Evolutionary conservation across 2,113 vertebrate species (phyloP), one percentile per base, ranked within the genome.

Genomic region (Peromyscus leucopus): DNA sequence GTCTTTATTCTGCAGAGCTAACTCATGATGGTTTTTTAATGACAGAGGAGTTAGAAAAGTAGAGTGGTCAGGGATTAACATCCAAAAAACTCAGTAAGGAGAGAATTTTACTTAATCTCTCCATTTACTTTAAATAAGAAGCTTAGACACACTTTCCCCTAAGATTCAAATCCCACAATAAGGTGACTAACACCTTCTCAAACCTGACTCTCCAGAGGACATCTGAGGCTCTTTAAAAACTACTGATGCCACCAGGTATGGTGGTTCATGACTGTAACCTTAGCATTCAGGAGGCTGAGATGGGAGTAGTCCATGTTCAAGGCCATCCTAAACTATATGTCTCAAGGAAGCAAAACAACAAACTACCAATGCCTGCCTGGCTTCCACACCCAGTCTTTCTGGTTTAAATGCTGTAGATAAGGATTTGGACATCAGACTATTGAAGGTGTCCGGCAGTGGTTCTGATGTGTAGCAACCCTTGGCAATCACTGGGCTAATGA

Each of bases 91-190:
- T 8, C 39, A 95, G 61, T 59, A 96, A 89, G 36, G 39, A 93
- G 51, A 22, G 74, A 78, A 78, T 42, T 87, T 78, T 63, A 46
- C 36, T 65, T 78, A 71, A 89, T 90, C 89, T 51, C n/a, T 86
- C 24, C n/a, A 33, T 80, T 65, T 69, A 89, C 59, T 48, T 86
- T 93, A 39, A 82, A 36, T 82, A 65, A 24, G 36, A 96, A 90
- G 90, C 63, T 42, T 80, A 36, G 8, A 89, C 86, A 91, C 80
- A 91, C 31, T 92, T 51, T 95, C 67, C 67, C 74, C 3, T 51
- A 48, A 92, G 57, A 71, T 51, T 87, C 76, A 95, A 82, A 39
- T 94, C 48, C 61, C n/a, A 80, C 31, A 76, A 71, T 91, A 97
- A 79, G 17, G 26, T 65, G 21, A 87, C 39, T 42, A 67, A 88